phyloP scores from a whole-genome alignment of 2,888 invertebrate species.

The Aleiodes alternator region DNA sequence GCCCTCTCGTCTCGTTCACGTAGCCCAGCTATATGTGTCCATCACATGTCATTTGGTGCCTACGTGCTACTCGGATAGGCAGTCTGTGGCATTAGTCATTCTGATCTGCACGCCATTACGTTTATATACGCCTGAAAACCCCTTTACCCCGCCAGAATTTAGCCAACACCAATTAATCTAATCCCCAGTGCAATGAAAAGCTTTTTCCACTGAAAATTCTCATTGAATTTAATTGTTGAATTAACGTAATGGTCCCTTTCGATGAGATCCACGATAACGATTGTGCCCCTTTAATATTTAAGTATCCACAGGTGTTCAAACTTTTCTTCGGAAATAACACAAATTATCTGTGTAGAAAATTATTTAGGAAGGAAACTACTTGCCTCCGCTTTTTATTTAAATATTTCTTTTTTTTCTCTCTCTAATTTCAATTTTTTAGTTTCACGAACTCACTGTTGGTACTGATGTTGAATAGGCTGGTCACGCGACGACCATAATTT shows the following conservation, averaged over 20 bases:
- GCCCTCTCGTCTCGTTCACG: slow-evolving; percentile 25
- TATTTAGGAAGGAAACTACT: too few species aligned
- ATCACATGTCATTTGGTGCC: slow-evolving; percentile 59
- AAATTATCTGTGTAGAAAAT: too few species aligned
- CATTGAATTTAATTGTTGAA: not conserved
- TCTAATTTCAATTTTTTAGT: too few species aligned
- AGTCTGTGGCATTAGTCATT: slow-evolving; percentile 37
- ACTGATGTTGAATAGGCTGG: too few species aligned
- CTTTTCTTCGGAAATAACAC: too few species aligned
- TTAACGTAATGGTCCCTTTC: not conserved
- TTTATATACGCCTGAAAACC: slow-evolving; percentile 37
- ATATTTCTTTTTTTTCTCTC: too few species aligned
- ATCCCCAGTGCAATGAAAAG: not conserved
- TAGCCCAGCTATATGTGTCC: slow-evolving; percentile 52
- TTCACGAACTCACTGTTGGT: too few species aligned
- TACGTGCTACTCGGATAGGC: slow-evolving; percentile 51
- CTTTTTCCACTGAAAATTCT: not conserved
- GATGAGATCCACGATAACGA: not conserved
- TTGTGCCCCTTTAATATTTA: not conserved
- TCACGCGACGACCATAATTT: too few species aligned
- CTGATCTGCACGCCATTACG: slow-evolving; percentile 36
- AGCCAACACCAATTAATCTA: not conserved
- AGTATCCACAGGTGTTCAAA: too few species aligned
- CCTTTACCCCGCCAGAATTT: not conserved
- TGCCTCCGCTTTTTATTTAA: too few species aligned